Base-by-base conservation (phyloP, 2,888 invertebrate species). In the Syritta pipiens region DNA sequence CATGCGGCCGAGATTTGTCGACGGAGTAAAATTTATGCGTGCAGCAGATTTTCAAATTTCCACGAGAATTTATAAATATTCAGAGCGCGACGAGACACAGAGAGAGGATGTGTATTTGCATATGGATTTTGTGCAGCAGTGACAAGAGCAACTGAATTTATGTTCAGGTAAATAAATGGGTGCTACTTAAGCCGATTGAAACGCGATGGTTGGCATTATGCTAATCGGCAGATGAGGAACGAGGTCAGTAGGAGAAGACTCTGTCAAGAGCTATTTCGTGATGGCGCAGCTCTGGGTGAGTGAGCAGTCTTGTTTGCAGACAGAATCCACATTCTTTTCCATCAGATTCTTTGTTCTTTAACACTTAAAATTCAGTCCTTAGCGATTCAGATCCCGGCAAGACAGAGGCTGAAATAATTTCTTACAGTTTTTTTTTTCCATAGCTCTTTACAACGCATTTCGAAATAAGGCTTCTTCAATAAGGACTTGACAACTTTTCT, bases 31-130 rank as follows among this genome's bases (percentile, higher is more conserved):
- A 35, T 46, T 40, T 65, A 44, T 37, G 53, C 24, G 12, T 40
- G 12, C 3, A 22, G 48, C n/a, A 30, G 35, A 37, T 20, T 63
- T 55, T 55, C 9, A 32, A 40, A 55, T 37, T 55, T 37, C 44
- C n/a, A 14, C 12, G 7, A 49, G 28, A 32, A 40, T 53, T 44
- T 32, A 30, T 53, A 65, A 65, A 65, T 53, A 65, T 53, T 65
- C 44, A 65, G 30, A 22, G 40, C 28, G 49, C 20, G 32, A 62
- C 19, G 12, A 7, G 20, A 12, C 14, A 19, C 2, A 40, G 17
- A 6, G 19, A n/a, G 3, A 7, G 5, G 14, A 17, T 4, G 60
- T 12, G n/a, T 28, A 42, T 65, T 65, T 65, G 42, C 42, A 63
- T 53, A 53, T 65, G 22, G 32, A 26, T 4, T 24, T 2, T 20